A percentile compares a stretch with the other conserved stretches of the same genome.
These are phyloP conservation scores for Coelopa frigida DNA, from an alignment of 1,140 invertebrate species.

Conservation along the genomic window DNA sequence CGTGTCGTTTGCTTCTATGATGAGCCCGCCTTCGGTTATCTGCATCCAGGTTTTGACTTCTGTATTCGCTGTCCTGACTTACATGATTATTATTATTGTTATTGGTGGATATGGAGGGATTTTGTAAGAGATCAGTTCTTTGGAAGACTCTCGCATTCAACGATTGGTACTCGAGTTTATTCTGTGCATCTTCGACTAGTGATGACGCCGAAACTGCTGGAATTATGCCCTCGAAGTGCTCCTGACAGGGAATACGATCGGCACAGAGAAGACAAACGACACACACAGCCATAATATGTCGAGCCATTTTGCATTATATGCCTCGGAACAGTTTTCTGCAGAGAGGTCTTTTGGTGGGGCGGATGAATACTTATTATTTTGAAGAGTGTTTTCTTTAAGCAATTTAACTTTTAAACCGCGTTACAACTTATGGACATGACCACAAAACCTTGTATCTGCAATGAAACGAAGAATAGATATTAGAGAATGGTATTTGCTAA, in stretches of 20 bases:
- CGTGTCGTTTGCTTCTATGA: conserved; percentile 36
- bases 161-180: conserved; percentile 6
- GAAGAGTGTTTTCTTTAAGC: background rate
- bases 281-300: conserved; percentile 59
- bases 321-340: background rate
- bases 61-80: background rate
- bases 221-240: conserved; percentile 48
- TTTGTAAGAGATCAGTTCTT: background rate
- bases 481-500: no score
- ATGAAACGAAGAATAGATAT: no score
- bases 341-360: background rate
- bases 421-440: no score
- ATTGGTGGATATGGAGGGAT: background rate
- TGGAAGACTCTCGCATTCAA: conserved; percentile 26
- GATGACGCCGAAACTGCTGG: no score
- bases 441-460: no score
- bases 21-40: conserved; percentile 32
- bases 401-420: no score
- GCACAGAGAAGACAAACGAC: conserved; percentile 71
- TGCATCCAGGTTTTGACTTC: conserved; percentile 5
- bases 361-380: conserved; percentile 1
- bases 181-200: no score
- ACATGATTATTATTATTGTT: conserved; percentile 2
- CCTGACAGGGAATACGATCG: conserved; percentile 61
- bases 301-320: conserved; percentile 26